Conservation (phyloP, 2,888 invertebrate species). For the Drosophila helvetica region DNA sequence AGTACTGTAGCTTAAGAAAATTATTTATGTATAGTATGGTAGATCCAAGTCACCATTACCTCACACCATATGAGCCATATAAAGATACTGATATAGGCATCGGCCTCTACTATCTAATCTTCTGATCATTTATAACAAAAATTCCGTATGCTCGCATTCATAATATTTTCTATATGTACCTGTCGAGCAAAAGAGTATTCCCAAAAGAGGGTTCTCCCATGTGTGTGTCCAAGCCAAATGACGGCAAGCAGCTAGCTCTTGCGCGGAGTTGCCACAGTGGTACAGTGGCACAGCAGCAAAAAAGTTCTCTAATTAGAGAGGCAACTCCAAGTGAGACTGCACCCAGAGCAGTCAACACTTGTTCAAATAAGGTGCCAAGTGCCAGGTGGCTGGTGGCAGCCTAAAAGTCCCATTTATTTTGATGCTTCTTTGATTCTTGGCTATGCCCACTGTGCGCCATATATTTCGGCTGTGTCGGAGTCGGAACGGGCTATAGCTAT, state of each 20-base stretch:
- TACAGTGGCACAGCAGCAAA: too few species aligned
- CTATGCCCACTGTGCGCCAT: slow-evolving; percentile 62
- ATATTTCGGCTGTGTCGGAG: slow-evolving; percentile 51
- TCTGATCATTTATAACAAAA: not conserved
- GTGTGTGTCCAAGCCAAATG: slow-evolving; percentile 40
- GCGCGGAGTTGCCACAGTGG: too few species aligned
- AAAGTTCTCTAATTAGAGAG: too few species aligned
- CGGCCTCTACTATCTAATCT: too few species aligned
- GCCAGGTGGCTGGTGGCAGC: too few species aligned
- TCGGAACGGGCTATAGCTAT: slow-evolving; percentile 16
- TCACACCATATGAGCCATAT: slow-evolving; percentile 25
- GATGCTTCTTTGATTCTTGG: slow-evolving; percentile 3
- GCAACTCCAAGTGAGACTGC: too few species aligned
- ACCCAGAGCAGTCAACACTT: too few species aligned
- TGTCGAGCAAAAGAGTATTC: slow-evolving; percentile 9
- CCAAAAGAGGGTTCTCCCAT: not conserved
- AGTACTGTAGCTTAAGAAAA: too few species aligned
- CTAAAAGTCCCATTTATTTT: slow-evolving; percentile 15
- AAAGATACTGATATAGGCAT: slow-evolving; percentile 15
- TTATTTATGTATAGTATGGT: too few species aligned
- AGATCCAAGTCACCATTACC: too few species aligned
- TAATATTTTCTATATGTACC: not conserved
- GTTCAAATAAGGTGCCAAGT: too few species aligned
- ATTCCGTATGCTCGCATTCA: not conserved
- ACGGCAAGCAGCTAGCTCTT: too few species aligned